These are phyloP conservation scores for Neoscelio sp. DNA, from an alignment of 2,888 invertebrate species.

Conservation along the genomic window DNA sequence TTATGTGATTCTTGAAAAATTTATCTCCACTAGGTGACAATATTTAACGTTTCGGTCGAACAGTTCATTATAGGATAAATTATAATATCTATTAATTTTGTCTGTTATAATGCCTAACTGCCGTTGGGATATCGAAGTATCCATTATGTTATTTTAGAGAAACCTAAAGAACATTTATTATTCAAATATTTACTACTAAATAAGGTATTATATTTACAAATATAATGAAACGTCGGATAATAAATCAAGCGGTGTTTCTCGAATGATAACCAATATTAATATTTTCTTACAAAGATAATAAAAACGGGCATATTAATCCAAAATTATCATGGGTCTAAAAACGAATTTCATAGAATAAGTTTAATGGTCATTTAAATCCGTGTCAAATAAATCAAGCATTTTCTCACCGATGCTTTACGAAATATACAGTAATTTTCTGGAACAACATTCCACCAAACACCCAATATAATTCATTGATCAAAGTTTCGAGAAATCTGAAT, in stretches of 20 bases:
- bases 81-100: conserved; percentile 43
- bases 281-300: conserved; percentile 15
- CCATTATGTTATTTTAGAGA: conserved; percentile 35
- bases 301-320: conserved; percentile 23
- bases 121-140: conserved; percentile 2
- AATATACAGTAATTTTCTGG: conserved; percentile 11
- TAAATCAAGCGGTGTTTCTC: conserved; percentile 37
- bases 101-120: background rate
- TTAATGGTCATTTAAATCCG: conserved; percentile 36
- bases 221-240: conserved; percentile 33
- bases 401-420: conserved; percentile 28
- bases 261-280: conserved; percentile 14
- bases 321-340: conserved; percentile 26
- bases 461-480: conserved; percentile 13
- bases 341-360: conserved; percentile 24
- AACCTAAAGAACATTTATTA: conserved; percentile 28
- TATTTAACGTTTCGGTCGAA: conserved; percentile 33
- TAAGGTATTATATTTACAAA: conserved; percentile 32
- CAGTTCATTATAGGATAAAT: conserved; percentile 23
- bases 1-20: conserved; percentile 14
- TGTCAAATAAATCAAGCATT: conserved; percentile 50
- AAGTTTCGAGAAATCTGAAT: conserved; percentile 13
- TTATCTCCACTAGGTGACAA: conserved; percentile 47
- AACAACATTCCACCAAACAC: conserved; percentile 16
- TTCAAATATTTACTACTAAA: conserved; percentile 48